phyloP scores from a whole-genome alignment of 2,113 vertebrate genomes.

The Mustela nigripes region DNA sequence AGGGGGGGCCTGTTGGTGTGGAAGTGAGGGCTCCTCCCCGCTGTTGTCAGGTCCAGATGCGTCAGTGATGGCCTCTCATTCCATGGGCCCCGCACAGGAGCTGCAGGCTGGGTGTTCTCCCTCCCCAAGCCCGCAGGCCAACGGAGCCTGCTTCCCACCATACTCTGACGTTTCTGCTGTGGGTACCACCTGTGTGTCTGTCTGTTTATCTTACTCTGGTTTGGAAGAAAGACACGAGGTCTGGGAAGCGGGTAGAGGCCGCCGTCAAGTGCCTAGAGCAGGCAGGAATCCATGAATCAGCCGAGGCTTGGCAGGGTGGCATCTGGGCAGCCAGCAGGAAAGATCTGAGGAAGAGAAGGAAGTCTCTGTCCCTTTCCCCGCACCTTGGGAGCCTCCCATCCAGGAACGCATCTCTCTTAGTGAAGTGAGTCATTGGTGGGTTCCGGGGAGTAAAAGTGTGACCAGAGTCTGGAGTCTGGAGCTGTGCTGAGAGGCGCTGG shows the following conservation, averaged over 20 bases:
- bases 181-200: not conserved
- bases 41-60: not conserved
- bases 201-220: not conserved
- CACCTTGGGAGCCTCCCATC: not conserved
- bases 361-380: not conserved
- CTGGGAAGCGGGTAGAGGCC: not conserved
- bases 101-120: not conserved
- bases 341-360: not conserved
- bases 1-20: rapidly evolving
- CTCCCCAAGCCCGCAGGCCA: not conserved
- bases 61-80: not conserved
- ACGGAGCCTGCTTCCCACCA: not conserved
- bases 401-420: not conserved
- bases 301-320: too few relatives aligned
- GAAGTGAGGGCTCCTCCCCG: not conserved
- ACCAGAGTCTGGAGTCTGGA: not conserved
- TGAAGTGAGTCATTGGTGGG: not conserved
- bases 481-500: not conserved
- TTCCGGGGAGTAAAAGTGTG: not conserved
- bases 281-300: not conserved
- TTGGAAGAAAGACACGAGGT: not conserved
- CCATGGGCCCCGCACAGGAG: not conserved
- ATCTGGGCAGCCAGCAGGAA: not conserved
- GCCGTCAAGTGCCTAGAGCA: too few relatives aligned
- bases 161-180: not conserved